Evolutionary conservation across 2,888 invertebrate genomes (phyloP), one percentile per base, ranked within the genome.

Genomic region (Ariolimax columbianus): DNA sequence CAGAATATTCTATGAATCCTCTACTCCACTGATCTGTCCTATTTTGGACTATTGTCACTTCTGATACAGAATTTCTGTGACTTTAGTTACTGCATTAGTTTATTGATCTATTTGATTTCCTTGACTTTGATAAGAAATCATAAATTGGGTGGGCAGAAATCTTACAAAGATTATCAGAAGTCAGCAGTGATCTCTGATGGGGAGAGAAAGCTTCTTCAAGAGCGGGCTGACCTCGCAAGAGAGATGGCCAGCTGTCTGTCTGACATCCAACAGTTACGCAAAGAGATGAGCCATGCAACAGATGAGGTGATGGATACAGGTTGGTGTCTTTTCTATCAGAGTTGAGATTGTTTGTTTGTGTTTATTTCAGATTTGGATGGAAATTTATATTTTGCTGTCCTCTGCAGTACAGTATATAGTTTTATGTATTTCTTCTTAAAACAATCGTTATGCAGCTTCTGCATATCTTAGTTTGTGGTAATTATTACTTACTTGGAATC

Each of bases 291-390:
- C 0, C 75, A 82, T 23, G 9, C 63, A 19, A 75, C 30, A 33
- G 19, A 19, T 14, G 82, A 82, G n/a, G 82, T 82, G 9, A 75
- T 75, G 82, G 75, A 75, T 26, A 36, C 73, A 59, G 82, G 82
- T 75, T 14, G n/a, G 59, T 63, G 23, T 55, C 9, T 55, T 3
- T 19, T 55, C 3, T 55, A 23, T 63, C 59, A 23, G n/a, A 63
- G 3, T n/a, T 63, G 17, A 55, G 23, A n/a, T n/a, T 63, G 3
- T 63, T n/a, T 63, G 59, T 63, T 63, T 6, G 3, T 63, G n/a
- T 4, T 11, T n/a, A 55, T 55, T n/a, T n/a, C n/a, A n/a, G n/a
- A n/a, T n/a, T n/a, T n/a, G n/a, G n/a, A n/a, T n/a, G n/a, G n/a
- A n/a, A n/a, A n/a, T n/a, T n/a, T n/a, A n/a, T n/a, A n/a, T n/a